phyloP scores from a whole-genome alignment of 2,113 vertebrate species.

The Suricata suricatta region DNA sequence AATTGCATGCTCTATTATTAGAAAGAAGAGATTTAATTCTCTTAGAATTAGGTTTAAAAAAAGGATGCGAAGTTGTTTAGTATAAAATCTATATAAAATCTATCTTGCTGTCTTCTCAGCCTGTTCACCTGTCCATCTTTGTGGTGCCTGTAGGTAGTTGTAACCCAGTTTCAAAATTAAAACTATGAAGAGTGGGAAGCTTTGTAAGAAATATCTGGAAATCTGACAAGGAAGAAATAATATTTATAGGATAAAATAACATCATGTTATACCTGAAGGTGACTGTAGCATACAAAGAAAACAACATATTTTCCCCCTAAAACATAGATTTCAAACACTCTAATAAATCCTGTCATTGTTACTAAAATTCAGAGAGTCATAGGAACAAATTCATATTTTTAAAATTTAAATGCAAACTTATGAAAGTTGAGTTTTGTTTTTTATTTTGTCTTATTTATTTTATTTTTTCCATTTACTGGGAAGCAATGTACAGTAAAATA shows the following conservation, averaged over 20 bases:
- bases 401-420: constrained; percentile 16
- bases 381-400: constrained; percentile 10
- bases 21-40: neutral
- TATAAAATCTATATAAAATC: constrained; percentile 35
- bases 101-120: neutral
- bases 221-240: neutral
- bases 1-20: neutral
- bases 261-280: neutral
- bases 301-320: neutral
- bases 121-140: constrained; percentile 23
- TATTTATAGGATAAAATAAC: constrained; percentile 34
- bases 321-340: constrained; percentile 9
- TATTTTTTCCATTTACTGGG: neutral
- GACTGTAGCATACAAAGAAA: neutral
- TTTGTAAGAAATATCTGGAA: constrained; percentile 7
- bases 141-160: neutral
- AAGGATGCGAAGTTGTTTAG: neutral
- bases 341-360: neutral
- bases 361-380: constrained; percentile 1
- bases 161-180: constrained; percentile 37
- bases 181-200: neutral
- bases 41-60: neutral
- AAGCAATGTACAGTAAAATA: neutral
- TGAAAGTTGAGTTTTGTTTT: neutral
- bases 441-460: neutral